These are phyloP conservation scores for Arenaria interpres DNA, from an alignment of 2,113 vertebrate genomes.

Conservation along the genomic window DNA sequence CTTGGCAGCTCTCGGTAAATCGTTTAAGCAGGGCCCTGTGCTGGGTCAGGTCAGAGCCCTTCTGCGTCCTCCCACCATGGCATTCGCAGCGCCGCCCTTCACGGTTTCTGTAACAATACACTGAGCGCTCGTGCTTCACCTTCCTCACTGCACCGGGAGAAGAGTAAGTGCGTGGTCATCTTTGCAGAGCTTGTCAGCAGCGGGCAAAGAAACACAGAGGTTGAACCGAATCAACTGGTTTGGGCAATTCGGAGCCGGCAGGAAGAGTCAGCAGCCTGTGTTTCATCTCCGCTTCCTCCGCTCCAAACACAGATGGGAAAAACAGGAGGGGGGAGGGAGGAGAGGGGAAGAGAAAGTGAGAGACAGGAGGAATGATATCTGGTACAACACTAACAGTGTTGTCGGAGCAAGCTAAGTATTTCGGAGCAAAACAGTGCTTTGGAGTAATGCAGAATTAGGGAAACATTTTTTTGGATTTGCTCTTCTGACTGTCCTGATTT, in stretches of 20 bases:
- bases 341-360: constrained; percentile 2
- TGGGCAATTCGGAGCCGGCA: not conserved
- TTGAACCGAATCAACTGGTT: not conserved
- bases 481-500: not conserved
- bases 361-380: not conserved
- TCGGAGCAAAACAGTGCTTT: not conserved
- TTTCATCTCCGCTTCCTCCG: constrained; percentile 33
- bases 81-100: not conserved
- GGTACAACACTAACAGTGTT: not conserved
- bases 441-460: not conserved
- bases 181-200: constrained; percentile 12
- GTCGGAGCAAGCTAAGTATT: not conserved
- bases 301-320: constrained; percentile 38
- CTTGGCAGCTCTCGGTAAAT: not conserved
- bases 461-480: not conserved
- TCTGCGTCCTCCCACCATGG: not conserved
- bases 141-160: not conserved
- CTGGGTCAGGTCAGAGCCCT: not conserved
- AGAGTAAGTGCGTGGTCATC: not conserved
- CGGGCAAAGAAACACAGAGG: not conserved
- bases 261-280: constrained; percentile 36
- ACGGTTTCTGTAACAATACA: not conserved
- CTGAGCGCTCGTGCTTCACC: not conserved
- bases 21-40: not conserved
- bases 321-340: constrained; percentile 30